Evolutionary conservation across 2,113 vertebrate genomes (phyloP).

Genomic region (Brachypodius melanocephalos): DNA sequence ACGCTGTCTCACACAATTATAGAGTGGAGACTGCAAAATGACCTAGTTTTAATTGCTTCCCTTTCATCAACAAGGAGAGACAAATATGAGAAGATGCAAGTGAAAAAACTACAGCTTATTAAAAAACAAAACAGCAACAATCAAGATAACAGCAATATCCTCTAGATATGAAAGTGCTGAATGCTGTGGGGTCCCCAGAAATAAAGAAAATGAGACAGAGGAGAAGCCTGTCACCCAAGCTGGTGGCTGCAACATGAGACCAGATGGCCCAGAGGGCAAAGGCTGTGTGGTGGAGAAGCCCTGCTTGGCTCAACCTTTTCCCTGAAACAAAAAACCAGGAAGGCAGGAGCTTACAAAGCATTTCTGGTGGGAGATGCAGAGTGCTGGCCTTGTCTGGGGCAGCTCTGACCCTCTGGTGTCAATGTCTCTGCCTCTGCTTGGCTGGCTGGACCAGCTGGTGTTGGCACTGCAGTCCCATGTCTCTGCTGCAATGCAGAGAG

Average conservation of each 20-base stretch:
- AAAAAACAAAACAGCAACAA: background rate
- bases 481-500: background rate
- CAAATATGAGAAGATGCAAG: rapidly evolving
- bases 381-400: background rate
- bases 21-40: background rate
- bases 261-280: background rate
- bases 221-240: background rate
- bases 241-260: background rate
- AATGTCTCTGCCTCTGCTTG: background rate
- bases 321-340: background rate
- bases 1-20: background rate
- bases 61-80: background rate
- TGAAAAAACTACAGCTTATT: background rate
- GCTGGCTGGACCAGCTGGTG: background rate
- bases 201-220: background rate
- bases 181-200: background rate
- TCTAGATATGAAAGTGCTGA: background rate
- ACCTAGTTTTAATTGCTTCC: background rate
- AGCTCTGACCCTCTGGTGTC: background rate
- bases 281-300: background rate
- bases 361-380: too few species aligned
- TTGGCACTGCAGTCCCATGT: background rate
- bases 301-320: background rate
- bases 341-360: background rate
- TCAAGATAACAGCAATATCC: background rate